phyloP scores from a whole-genome alignment of 2,888 invertebrate species.

The Napeogenes inachia region DNA sequence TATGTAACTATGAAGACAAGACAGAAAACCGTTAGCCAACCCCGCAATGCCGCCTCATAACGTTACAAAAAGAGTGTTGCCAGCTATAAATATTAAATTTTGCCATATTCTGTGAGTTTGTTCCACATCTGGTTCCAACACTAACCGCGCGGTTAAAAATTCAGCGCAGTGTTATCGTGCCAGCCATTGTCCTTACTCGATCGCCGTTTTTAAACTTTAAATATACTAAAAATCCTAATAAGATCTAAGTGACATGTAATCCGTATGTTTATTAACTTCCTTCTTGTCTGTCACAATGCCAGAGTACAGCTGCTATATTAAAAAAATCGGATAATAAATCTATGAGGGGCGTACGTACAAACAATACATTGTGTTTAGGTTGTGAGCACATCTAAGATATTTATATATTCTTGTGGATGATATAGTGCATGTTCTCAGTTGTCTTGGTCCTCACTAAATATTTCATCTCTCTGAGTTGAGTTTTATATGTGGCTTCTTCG shows the following conservation, averaged over 20 bases:
- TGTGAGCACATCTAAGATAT: constrained; percentile 11
- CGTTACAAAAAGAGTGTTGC: constrained; percentile 57
- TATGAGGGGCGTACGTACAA: neutral
- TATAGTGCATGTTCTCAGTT: constrained; percentile 11
- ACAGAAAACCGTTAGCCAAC: constrained; percentile 2
- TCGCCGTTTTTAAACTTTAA: constrained; percentile 26
- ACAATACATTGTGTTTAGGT: constrained; percentile 6
- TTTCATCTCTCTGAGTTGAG: constrained; percentile 9
- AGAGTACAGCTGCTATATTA: neutral
- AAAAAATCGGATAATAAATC: constrained; percentile 3
- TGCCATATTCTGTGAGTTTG: constrained; percentile 60
- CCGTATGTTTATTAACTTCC: no score
- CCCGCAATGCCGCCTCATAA: constrained; percentile 50
- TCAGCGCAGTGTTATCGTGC: constrained; percentile 57
- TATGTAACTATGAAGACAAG: neutral
- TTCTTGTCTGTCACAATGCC: neutral
- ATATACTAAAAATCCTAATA: constrained; percentile 4
- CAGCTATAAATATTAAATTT: constrained; percentile 72
- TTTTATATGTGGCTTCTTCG: neutral
- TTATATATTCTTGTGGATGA: constrained; percentile 15
- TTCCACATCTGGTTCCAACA: constrained; percentile 61
- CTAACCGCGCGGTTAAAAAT: constrained; percentile 69
- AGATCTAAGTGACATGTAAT: no score
- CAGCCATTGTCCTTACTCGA: constrained; percentile 48
- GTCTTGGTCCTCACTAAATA: constrained; percentile 20